Base-by-base conservation (phyloP, 1,140 invertebrate species). In the Papilio helenus region DNA sequence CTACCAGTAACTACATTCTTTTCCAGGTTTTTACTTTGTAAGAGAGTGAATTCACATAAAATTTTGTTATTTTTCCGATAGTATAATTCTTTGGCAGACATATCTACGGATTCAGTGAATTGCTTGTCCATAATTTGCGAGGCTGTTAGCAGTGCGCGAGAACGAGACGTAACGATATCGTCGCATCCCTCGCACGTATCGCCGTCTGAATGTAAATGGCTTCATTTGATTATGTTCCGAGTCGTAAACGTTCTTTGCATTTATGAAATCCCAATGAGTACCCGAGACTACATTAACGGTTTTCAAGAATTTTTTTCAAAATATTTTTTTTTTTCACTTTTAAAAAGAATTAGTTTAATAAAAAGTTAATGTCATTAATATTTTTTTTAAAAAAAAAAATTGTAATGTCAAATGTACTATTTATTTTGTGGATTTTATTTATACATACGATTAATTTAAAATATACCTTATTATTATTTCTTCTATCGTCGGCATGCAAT, bases 161-260 rank as follows among this genome's bases (percentile, higher is more conserved):
- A 92, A 83, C 10, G 88, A 88, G 89, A 91, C 51, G 81, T 73
- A 79, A 81, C 34, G 72, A 86, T 88, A 83, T 83, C 72, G 73
- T 71, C 76, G 84, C 79, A 34, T 84, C 79, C 80, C 80, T 89
- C 85, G 81, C 82, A 84, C 61, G 61, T 85, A 85, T 84, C 86
- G 81, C 83, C 83, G 82, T 85, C 85, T 91, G 92, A 94, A 94
- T 94, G 90, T 90, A 91, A 94, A 94, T 92, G 88, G 91, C 91
- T 94, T 93, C 90, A 94, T 93, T 93, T 94, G 88, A 90, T 92
- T 93, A 91, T 91, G 87, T 90, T 91, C 86, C 84, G 84, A 84
- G 86, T 83, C 80, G 88, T 90, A 89, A 93, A 92, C 86, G 89
- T 81, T 92, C 89, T 90, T 89, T 88, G 89, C 85, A 88, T 93